Conservation (phyloP, 2,797 vertebrate species). For the Bradypodion pumilum region DNA sequence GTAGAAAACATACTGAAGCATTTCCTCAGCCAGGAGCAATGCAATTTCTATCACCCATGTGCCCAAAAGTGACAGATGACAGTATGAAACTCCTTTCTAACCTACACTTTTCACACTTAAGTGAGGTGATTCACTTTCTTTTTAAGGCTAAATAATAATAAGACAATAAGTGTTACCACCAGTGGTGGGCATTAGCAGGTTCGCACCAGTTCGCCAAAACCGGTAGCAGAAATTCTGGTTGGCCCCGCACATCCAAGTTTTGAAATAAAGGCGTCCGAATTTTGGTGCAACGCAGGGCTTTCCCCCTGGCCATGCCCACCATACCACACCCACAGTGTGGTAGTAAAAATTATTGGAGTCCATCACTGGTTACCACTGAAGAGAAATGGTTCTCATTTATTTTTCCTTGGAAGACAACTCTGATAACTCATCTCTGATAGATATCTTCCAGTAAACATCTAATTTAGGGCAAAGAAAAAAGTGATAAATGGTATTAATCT, state of each 20-base stretch:
- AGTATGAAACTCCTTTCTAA: not conserved
- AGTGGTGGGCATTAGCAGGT: too few species aligned
- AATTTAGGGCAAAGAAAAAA: conserved; percentile 39
- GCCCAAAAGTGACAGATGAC: conserved; percentile 32
- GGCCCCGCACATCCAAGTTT: too few species aligned
- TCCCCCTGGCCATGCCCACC: too few species aligned
- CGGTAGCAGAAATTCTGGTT: too few species aligned
- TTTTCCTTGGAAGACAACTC: conserved; percentile 57
- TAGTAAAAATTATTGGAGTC: too few species aligned
- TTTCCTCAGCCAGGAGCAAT: not conserved
- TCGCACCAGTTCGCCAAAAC: too few species aligned
- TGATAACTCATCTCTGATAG: conserved; percentile 59
- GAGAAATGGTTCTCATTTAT: conserved; percentile 62
- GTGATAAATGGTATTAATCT: conserved; percentile 52
- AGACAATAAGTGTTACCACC: conserved; percentile 52
- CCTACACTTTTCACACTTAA: conserved; percentile 37
- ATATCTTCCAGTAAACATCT: conserved; percentile 52
- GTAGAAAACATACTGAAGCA: too few species aligned
- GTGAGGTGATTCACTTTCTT: conserved; percentile 40
- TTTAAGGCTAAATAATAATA: conserved; percentile 41
- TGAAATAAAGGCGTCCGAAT: too few species aligned
- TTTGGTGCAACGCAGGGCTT: too few species aligned
- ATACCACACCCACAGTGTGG: too few species aligned
- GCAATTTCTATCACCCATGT: not conserved
- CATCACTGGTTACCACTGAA: conserved; percentile 58